These are phyloP conservation scores for Yponomeuta sedellus DNA, from an alignment of 2,888 invertebrate genomes.

Conservation along the genomic window DNA sequence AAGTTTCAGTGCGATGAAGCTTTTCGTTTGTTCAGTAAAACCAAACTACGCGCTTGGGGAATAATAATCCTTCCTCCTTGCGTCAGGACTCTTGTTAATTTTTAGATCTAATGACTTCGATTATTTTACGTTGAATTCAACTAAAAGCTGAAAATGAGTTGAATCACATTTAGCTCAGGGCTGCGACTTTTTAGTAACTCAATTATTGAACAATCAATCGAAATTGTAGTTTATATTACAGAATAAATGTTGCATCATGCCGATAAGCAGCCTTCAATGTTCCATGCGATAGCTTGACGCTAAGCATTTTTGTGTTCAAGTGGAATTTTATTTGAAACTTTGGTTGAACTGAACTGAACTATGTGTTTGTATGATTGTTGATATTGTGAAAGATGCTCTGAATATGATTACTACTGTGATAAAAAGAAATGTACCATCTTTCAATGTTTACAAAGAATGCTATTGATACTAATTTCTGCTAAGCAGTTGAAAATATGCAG, in stretches of 20 bases:
- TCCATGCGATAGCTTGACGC: background rate
- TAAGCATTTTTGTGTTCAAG: background rate
- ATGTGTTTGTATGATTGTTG: conserved; percentile 4
- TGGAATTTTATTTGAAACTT: background rate
- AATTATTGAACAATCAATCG: too few species aligned
- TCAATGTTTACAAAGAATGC: conserved; percentile 8
- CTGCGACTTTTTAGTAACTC: too few species aligned
- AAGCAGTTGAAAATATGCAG: conserved; percentile 47
- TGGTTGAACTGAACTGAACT: background rate
- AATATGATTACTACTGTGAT: conserved; percentile 56
- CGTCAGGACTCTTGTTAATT: too few species aligned
- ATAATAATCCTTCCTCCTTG: too few species aligned
- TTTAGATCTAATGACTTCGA: too few species aligned
- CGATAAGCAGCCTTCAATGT: background rate
- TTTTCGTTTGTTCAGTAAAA: too few species aligned
- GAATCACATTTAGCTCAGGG: too few species aligned
- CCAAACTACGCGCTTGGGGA: too few species aligned
- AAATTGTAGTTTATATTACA: background rate
- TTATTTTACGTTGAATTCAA: too few species aligned
- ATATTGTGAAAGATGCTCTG: conserved; percentile 11
- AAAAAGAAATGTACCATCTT: conserved; percentile 56
- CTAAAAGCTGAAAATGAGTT: too few species aligned
- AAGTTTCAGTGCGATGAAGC: too few species aligned
- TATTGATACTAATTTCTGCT: conserved; percentile 22
- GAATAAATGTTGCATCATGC: background rate